phyloP scores from a whole-genome alignment of 2,888 invertebrate genomes.

The Lamellibrachia columna region DNA sequence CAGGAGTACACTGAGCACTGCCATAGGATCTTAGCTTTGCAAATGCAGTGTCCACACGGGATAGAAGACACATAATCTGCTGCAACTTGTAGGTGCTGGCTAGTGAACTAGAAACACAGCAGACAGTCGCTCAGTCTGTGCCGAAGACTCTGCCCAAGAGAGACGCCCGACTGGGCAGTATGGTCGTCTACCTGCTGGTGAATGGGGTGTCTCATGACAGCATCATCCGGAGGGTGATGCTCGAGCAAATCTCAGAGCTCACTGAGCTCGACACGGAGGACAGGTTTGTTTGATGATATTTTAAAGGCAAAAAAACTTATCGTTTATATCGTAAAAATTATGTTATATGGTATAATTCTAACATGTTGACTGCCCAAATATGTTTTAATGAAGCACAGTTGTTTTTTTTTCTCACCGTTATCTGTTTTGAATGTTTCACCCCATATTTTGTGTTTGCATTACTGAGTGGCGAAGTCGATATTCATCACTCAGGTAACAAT shows the following conservation, averaged over 20 bases:
- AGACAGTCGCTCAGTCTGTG: constrained; percentile 39
- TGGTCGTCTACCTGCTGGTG: constrained; percentile 56
- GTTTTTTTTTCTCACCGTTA: no score
- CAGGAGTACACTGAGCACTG: no score
- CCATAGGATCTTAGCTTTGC: no score
- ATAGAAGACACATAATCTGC: not conserved
- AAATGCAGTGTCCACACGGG: not conserved
- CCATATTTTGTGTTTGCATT: no score
- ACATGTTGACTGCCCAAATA: no score
- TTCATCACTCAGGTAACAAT: no score
- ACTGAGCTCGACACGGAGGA: constrained; percentile 46
- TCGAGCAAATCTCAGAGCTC: constrained; percentile 61
- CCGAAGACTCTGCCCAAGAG: constrained; percentile 43
- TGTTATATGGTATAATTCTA: no score
- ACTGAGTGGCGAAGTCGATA: no score
- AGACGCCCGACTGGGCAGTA: constrained; percentile 58
- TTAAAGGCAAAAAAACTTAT: not conserved
- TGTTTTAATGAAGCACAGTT: no score
- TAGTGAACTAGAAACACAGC: constrained; percentile 47
- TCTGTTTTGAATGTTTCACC: no score
- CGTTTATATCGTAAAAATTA: no score
- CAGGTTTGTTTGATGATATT: constrained; percentile 41
- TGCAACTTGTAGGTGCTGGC: constrained; percentile 45
- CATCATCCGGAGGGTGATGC: constrained; percentile 45
- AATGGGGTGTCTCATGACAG: constrained; percentile 38